phyloP scores from a whole-genome alignment of 2,888 invertebrate genomes.

The Oligia fasciuncula region DNA sequence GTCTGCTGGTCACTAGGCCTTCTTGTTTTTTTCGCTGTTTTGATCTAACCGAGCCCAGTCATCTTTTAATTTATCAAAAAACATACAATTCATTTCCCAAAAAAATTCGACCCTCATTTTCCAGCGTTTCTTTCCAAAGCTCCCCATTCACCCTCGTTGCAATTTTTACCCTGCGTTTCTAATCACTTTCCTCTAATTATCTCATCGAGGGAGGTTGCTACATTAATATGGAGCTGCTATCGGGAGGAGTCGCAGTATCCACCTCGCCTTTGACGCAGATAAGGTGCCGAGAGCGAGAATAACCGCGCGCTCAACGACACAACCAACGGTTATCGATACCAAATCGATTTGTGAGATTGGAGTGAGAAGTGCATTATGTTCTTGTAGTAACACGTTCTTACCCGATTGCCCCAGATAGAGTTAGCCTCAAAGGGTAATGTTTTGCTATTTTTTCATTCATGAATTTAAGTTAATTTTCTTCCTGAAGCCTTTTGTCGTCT shows the following conservation, averaged over 20 bases:
- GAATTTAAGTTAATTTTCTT: not conserved
- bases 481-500: not conserved
- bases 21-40: not conserved
- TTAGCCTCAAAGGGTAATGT: not conserved
- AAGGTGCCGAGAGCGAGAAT: conserved; percentile 75
- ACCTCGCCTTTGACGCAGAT: conserved; percentile 66
- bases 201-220: conserved; percentile 19
- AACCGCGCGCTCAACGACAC: conserved; percentile 60
- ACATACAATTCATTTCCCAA: not conserved
- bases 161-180: conserved; percentile 24
- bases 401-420: not conserved
- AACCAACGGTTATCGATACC: conserved; percentile 48
- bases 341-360: conserved; percentile 23
- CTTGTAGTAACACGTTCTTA: not conserved
- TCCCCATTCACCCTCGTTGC: not conserved
- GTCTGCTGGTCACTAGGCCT: not conserved
- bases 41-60: not conserved
- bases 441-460: no score
- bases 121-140: conserved; percentile 1
- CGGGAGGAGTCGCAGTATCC: conserved; percentile 22
- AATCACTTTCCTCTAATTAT: conserved; percentile 46
- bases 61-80: not conserved
- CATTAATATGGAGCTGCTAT: conserved; percentile 47
- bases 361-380: not conserved
- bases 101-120: not conserved